These are phyloP conservation scores for Anolis apletophallus DNA, from an alignment of 2,797 vertebrate genomes.

Conservation along the genomic window DNA sequence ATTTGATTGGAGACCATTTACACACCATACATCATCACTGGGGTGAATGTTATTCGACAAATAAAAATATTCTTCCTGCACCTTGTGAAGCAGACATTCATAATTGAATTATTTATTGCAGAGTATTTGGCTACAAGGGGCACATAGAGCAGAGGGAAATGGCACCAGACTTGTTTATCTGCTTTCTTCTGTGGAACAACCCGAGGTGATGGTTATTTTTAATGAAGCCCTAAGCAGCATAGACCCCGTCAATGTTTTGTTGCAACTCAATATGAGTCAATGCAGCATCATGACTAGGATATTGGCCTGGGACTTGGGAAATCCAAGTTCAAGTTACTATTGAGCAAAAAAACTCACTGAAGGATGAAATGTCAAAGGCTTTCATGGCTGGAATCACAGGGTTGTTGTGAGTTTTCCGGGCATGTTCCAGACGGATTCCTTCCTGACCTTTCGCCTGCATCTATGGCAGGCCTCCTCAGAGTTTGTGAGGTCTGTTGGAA, in stretches of 20 bases:
- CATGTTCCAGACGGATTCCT: too few relatives aligned
- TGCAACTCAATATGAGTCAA: background rate
- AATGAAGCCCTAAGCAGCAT: background rate
- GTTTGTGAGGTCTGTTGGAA: too few relatives aligned
- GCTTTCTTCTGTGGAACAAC: background rate
- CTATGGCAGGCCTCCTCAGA: too few relatives aligned
- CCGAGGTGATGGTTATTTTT: background rate
- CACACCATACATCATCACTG: conserved; percentile 71
- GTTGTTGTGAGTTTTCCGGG: too few relatives aligned
- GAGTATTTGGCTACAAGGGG: conserved; percentile 56
- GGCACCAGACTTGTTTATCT: background rate
- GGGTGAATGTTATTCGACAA: conserved; percentile 39
- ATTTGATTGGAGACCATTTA: conserved; percentile 60
- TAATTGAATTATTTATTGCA: conserved; percentile 71
- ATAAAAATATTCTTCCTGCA: conserved; percentile 33
- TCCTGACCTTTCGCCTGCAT: too few relatives aligned
- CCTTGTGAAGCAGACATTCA: background rate
- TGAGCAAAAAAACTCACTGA: background rate
- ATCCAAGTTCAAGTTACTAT: background rate
- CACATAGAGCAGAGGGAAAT: conserved; percentile 8
- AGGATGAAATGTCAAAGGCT: too few relatives aligned
- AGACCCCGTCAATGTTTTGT: background rate
- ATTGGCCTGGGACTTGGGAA: background rate
- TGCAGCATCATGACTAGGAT: background rate
- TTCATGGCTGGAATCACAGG: too few relatives aligned